Base-by-base conservation (phyloP, 2,113 vertebrate genomes). In the Hemicordylus capensis region DNA sequence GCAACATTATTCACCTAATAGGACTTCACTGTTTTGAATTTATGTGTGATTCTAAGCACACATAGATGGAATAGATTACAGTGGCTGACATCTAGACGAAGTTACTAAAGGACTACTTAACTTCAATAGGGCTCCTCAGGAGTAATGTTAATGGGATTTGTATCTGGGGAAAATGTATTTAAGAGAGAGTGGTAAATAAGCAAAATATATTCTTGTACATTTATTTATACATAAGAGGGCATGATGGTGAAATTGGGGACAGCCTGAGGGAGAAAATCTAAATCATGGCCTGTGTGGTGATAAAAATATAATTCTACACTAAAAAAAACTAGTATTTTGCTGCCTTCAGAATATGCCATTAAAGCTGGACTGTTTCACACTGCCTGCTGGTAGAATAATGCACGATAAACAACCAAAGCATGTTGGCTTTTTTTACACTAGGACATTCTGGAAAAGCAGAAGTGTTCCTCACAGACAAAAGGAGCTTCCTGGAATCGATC, bases 401-500 rank as follows among this genome's bases (percentile, higher is more conserved):
- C 66, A 85, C 72, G 44, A 17, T 86, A 64, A 61, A 11, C 80
- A 80, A 85, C 4, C 19, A 87, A 91, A 81, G 88, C 20, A 86
- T 61, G 1, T 83, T 58, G n/a, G n/a, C 39, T 6, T 85, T 84
- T 89, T 83, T 73, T 48, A 77, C 88, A 93, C 89, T 76, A 5
- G 8, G 34, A 37, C 83, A 39, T 31, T 63, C 63, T 86, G 46
- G n/a, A 61, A 83, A 59, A 10, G 4, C 56, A 63, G 77, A 85
- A 31, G 79, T 48, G 6, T 48, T 83, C 37, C 42, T 81, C 54
- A 72, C 26, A 63, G 85, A 80, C 86, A 79, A 77, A 88, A 81
- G 85, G 74, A 75, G 73, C 59, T 2, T 83, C 48, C 14, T 3
- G 84, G 70, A 73, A 34, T 48, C 26, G 72, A 10, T 78, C 48